Evolutionary conservation across 2,113 vertebrate genomes (phyloP), one percentile per base, ranked within the genome.

Genomic region (Dendropsophus ebraccatus): DNA sequence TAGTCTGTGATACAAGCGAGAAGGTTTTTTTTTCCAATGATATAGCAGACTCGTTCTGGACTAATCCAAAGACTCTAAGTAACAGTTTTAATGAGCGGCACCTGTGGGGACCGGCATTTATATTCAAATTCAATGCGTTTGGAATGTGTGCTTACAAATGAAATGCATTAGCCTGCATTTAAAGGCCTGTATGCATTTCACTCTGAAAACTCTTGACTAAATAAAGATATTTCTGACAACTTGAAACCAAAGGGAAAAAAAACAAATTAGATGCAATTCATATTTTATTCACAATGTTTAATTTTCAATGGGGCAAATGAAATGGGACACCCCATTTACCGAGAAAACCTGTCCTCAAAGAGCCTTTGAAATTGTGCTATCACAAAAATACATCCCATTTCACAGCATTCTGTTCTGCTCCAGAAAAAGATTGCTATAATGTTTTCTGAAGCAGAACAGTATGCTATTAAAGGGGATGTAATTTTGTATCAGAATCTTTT

Each of bases 1-100:
- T 19, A 12, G 45, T 23, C 8, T 50, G 47, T 17, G 13, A 49
- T 16, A 25, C 72, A 25, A 75, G 45, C 10, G 28, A 32, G 50
- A 47, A 25, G 52, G 73, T 28, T 50, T 49, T 75, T 75, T 50
- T 74, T 49, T 74, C 30, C 73, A 75, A 47, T 49, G 16, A 30
- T 52, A 52, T 77, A 6, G 25, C 49, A 32, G 49, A 54, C 49
- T 77, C 49, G 12, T 54, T 77, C 28, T 32, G 25, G 49, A 77
- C 28, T 77, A 50, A 50, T 54, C 45, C 47, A 32, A 30, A 52
- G 28, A 52, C 54, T 54, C 25, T 0, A 77, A 32, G 25, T 54
- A 77, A 12, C 17, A 35, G 49, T 52, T 77, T 19, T 77, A 77
- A 77, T 77, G 73, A 30, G 73, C 16, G 47, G 25, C 73, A 76